Base-by-base conservation (phyloP, 2,113 vertebrate genomes). In the Takifugu flavidus region DNA sequence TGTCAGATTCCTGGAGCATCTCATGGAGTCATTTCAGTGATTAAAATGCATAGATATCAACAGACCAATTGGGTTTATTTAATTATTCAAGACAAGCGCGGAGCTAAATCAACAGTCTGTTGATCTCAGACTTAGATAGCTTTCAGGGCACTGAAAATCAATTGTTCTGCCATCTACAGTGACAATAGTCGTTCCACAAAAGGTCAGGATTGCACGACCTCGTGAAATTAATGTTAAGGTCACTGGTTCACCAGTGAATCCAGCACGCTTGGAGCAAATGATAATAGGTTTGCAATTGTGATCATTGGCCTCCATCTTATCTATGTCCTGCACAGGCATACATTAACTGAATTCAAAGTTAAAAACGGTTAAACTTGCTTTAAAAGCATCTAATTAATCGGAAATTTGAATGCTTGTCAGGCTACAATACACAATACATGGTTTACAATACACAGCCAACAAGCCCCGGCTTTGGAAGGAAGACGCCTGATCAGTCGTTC, bases 101-200 rank as follows among this genome's bases (percentile, higher is more conserved):
- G 59, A 46, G 77, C 72, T 82, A 82, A 85, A 82, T 83, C 83
- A 87, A 87, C 82, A 79, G 81, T 84, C 80, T 72, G 69, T 66
- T 67, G 65, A 65, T 64, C 71, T 71, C 75, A 68, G 83, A 85
- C 84, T 82, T 61, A 85, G 77, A 84, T 84, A 81, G 69, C 70
- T 82, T 84, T 86, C 74, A 78, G 60, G 78, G 77, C 68, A 27
- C 8, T 67, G 64, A 65, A 69, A 88, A 90, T 91, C 87, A 84
- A 89, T 90, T 80, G 49, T 2, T 54, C 61, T 62, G 58, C 75
- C 73, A 76, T 85, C 79, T 78, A 72, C 79, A 77, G 78, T 76
- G 69, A 85, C 87, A 83, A 82, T 60, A 69, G 82, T 70, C 49
- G 56, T 77, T 80, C 52, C 34, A 53, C 29, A 50, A 70, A 54